Conservation (phyloP, 2,797 vertebrate genomes). For the Microcaecilia unicolor region DNA sequence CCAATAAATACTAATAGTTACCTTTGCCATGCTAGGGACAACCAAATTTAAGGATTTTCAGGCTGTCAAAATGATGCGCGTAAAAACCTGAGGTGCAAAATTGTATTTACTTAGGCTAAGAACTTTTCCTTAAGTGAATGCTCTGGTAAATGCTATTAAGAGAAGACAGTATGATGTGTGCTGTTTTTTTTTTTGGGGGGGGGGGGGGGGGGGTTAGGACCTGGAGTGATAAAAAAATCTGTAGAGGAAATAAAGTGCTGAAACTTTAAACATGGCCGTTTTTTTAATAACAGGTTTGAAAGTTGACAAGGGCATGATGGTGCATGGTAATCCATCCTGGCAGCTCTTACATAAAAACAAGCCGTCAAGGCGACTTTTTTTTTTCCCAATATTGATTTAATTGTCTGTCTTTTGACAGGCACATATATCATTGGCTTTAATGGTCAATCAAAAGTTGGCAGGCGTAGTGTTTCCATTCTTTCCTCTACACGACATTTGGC, state of each 20-base stretch:
- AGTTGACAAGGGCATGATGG: slow-evolving; percentile 79
- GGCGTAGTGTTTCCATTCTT: slow-evolving; percentile 82
- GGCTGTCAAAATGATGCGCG: slow-evolving; percentile 31
- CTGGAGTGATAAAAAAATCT: too few relatives aligned
- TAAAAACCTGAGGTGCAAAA: slow-evolving; percentile 4
- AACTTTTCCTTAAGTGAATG: slow-evolving; percentile 32
- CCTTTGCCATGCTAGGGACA: background rate
- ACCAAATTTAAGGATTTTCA: slow-evolving; percentile 9
- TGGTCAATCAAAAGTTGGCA: slow-evolving; percentile 89
- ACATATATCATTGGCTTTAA: slow-evolving; percentile 92
- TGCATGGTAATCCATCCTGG: slow-evolving; percentile 79
- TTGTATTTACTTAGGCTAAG: slow-evolving; percentile 7
- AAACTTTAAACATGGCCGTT: slow-evolving; percentile 57
- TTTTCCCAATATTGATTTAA: slow-evolving; percentile 91
- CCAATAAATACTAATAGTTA: slow-evolving; percentile 23
- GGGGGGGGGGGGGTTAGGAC: too few relatives aligned
- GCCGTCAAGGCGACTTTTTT: slow-evolving; percentile 83
- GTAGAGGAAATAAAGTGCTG: slow-evolving; percentile 47
- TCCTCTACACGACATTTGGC: slow-evolving; percentile 80
- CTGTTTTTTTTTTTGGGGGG: too few relatives aligned
- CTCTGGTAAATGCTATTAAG: slow-evolving; percentile 11
- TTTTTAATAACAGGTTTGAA: slow-evolving; percentile 70
- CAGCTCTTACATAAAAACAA: slow-evolving; percentile 85
- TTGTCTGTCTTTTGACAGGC: slow-evolving; percentile 88
- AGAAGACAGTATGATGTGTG: too few relatives aligned